Evolutionary conservation across 2,888 invertebrate genomes (phyloP).

Genomic region (Ophioninae sp.): DNA sequence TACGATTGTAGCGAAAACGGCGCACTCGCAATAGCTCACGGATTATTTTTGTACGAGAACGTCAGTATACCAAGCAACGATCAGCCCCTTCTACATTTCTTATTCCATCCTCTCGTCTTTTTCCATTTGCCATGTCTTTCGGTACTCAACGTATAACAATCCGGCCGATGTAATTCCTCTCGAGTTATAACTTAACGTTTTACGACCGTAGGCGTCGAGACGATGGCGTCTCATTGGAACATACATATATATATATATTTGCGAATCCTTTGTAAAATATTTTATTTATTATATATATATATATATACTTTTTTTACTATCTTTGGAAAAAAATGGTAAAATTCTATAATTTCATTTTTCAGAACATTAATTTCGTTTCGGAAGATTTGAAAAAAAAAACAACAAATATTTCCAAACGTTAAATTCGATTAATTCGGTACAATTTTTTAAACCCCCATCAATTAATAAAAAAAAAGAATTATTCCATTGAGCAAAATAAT

Average conservation of each 20-base stretch:
- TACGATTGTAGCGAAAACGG: constrained; percentile 67
- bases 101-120: background rate
- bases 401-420: too few species aligned
- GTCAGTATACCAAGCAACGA: constrained; percentile 40
- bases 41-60: constrained; percentile 73
- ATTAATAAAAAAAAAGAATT: too few species aligned
- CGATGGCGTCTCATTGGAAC: constrained; percentile 52
- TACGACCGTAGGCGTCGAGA: constrained; percentile 62
- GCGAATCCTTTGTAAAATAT: too few species aligned
- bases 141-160: constrained; percentile 42
- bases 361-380: too few species aligned
- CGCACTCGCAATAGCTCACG: constrained; percentile 69
- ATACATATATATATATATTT: constrained; percentile 34
- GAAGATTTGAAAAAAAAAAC: too few species aligned
- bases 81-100: background rate
- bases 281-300: too few species aligned
- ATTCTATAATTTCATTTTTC: too few species aligned
- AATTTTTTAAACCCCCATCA: too few species aligned
- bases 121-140: constrained; percentile 22
- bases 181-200: constrained; percentile 73
- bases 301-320: too few species aligned
- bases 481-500: too few species aligned
- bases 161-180: constrained; percentile 54
- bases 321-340: too few species aligned
- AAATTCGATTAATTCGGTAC: too few species aligned